phyloP scores from a whole-genome alignment of 2,797 vertebrate species.

The Podarcis lilfordi region DNA sequence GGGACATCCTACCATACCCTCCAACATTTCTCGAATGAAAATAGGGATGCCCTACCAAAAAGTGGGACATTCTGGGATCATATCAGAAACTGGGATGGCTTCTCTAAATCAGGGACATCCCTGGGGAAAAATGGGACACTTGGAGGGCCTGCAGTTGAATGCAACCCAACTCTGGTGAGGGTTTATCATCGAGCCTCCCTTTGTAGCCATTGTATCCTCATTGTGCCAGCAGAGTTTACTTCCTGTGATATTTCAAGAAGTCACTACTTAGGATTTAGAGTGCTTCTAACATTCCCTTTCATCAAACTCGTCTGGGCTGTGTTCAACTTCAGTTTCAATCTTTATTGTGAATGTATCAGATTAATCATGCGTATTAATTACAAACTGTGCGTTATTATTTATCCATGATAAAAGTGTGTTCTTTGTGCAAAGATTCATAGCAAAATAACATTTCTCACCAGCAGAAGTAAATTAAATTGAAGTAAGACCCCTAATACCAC shows the following conservation, averaged over 20 bases:
- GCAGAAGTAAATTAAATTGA: slow-evolving; percentile 78
- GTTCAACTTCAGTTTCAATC: slow-evolving; percentile 55
- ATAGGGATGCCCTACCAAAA: no score
- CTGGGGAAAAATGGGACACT: no score
- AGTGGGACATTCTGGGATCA: no score
- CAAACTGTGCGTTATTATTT: slow-evolving; percentile 63
- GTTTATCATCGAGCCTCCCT: no score
- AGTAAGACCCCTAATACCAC: slow-evolving; percentile 81
- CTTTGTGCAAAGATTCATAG: slow-evolving; percentile 70
- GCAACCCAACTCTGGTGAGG: no score
- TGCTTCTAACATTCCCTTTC: slow-evolving; percentile 26
- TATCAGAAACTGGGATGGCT: no score
- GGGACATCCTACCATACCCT: no score
- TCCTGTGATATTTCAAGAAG: slow-evolving; percentile 4
- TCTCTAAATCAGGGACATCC: no score
- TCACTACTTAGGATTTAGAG: slow-evolving; percentile 26
- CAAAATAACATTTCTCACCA: slow-evolving; percentile 69
- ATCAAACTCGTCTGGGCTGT: slow-evolving; percentile 34
- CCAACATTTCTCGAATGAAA: no score
- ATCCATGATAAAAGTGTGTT: slow-evolving; percentile 70
- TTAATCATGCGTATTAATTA: slow-evolving; percentile 71
- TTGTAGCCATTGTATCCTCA: no score
- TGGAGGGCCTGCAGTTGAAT: no score
- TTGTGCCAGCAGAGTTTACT: neutral
- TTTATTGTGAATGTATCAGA: slow-evolving; percentile 54